Base-by-base conservation (phyloP, 92 coral and sea anemone genomes). In the Bergia puertoricense region DNA sequence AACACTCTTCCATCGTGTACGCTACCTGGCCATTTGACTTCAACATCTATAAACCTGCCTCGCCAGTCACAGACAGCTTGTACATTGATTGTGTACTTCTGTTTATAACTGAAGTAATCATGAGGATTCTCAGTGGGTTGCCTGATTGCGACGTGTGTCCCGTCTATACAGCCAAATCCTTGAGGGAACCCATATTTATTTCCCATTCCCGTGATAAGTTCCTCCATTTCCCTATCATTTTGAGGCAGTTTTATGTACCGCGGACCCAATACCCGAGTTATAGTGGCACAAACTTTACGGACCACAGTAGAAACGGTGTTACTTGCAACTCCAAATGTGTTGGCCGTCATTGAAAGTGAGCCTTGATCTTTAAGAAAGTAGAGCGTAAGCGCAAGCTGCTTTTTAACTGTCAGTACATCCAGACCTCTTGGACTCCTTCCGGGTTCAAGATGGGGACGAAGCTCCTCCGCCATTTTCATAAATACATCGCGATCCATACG, bases 101-200 rank as follows among this genome's bases (percentile, higher is more conserved):
- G 85, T 83, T 94, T 92, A 65, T 92, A 92, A 46, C 91, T 73
- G 78, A 92, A 92, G 87, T 74, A 94, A 76, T 94, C 91, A 37
- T 92, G 95, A 1, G 91, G 79, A 81, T 92, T 92, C 62, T 90
- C 92, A 77, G 75, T 36, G 23, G 95, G 95, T 69, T 91, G 93
- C 86, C 38, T 86, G 42, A 92, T 94, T 22, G 90, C 80, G 75
- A 94, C 88, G 66, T 91, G 98, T 48, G 93, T 86, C 74, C 95
- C 94, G 75, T 94, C 96, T 59, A 92, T 89, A 43, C 93, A 85
- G 40, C 95, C 98, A 94, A 94, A 91, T 50, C 72, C 94, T 89
- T 90, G 92, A 4, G 94, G 93, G 56, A 94, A 89, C 11, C 95
- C 95, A 91, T 73, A 86, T 50, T 81, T 90, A 16, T 85, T 45